Base-by-base conservation (phyloP, 2,888 invertebrate genomes). In the Esperia sulphurella region DNA sequence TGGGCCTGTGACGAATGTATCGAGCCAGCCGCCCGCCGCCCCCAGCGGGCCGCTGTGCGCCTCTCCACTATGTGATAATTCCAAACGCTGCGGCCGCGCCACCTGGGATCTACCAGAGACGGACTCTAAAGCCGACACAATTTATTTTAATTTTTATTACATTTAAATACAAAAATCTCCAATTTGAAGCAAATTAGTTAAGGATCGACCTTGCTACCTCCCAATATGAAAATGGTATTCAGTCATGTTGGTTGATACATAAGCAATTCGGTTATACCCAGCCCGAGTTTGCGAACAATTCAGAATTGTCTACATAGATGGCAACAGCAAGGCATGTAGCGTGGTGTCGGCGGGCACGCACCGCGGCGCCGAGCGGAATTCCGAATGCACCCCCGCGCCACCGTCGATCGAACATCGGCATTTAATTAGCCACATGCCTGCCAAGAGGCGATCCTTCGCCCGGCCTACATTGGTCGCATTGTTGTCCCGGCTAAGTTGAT, bases 71-170 rank as follows among this genome's bases (percentile, higher is more conserved):
- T 89, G 89, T 89, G 89, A 89, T 89, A 87, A 89, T 89, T 87
- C 88, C 89, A 87, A 89, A 89, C 89, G 89, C 89, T 89, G 89
- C 87, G 89, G 89, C 89, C 87, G 85, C 83, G 88, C 87, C 89
- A 89, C 89, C 89, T 89, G 89, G 88, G 89, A 89, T 79, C 79
- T 67, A 53, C 71, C 87, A 86, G 89, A 75, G 83, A 51, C 82
- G 87, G 64, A 86, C 67, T 85, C 63, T 45, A 50, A 57, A 9
- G 48, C 49, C 51, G 43, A 37, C 28, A 43, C 48, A 46, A 43
- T 53, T 37, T 41, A 48, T 48, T 41, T 43, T 30, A 14, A 41
- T 12, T 21, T 12, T 9, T 41, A 28, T 28, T 1, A 21, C 3
- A n/a, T 21, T 41, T n/a, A 28, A 28, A 37, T 31, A 31, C 9